Evolutionary conservation across 2,113 vertebrate genomes (phyloP), one percentile per base, ranked within the genome.

Genomic region (Pterophyllum scalare): DNA sequence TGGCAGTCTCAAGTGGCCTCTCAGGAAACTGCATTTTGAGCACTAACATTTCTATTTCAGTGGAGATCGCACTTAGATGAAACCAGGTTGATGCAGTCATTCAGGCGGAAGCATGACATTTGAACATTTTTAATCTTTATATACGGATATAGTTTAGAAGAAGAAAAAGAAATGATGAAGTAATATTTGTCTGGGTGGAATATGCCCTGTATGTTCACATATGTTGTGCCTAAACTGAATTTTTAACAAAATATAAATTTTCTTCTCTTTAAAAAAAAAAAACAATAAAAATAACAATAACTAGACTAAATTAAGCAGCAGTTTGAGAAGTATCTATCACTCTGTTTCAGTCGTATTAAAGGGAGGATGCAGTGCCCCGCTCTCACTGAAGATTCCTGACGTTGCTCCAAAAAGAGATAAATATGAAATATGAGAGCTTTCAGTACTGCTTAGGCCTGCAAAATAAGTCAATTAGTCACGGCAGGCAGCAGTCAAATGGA

Each of bases 381-480:
- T 85, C 60, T 46, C 61, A 3, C 60, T 87, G 84, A 93, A 84
- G 81, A 88, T 93, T 87, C 70, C 86, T 91, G 93, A 93, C 89
- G 59, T 93, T 87, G 84, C 90, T 86, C 79, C 72, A 87, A 84
- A 92, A 92, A 83, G 84, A 88, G 81, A 92, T 92, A 92, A 94
- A 93, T 93, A 91, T 93, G 91, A 96, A 94, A 94, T 91, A 94
- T 93, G 93, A 92, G 93, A 65, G 87, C 93, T 88, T 91, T 93
- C 94, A 93, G 86, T 88, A 86, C 88, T 92, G 90, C 94, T 95
- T 94, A 95, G 92, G 87, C 89, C 82, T 67, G 89, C 91, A 93
- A 91, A 93, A 94, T 94, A 95, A 95, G 93, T 94, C 91, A 93
- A 95, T 96, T 95, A 94, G 94, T 93, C 88, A 91, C 89, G 91